Evolutionary conservation across 2,113 vertebrate genomes (phyloP).

Genomic region (Lophura nycthemera): DNA sequence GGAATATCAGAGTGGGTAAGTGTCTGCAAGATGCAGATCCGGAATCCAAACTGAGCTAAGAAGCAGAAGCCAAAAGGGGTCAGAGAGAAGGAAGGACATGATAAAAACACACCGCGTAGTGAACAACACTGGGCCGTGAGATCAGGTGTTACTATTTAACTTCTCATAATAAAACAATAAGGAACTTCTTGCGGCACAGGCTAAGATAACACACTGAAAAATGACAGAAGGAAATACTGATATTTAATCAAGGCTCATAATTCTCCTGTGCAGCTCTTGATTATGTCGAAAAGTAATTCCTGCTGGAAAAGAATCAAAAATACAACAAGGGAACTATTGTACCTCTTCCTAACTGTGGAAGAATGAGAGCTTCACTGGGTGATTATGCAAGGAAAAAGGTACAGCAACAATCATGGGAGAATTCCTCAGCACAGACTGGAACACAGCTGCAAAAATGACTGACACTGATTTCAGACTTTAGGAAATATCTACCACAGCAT

Average conservation of each 20-base stretch:
- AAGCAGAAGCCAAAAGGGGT: neutral
- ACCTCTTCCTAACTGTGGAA: neutral
- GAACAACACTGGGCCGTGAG: neutral
- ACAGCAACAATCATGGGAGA: rapidly evolving
- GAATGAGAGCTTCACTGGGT: neutral
- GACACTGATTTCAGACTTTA: neutral
- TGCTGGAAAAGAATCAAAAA: neutral
- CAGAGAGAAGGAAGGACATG: neutral
- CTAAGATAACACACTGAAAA: neutral
- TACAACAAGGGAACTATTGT: neutral
- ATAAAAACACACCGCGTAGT: neutral
- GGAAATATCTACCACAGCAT: neutral
- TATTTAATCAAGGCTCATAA: neutral
- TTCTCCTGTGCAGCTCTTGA: neutral
- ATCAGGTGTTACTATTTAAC: neutral
- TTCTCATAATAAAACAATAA: neutral
- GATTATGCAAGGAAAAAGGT: neutral
- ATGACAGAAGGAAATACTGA: neutral
- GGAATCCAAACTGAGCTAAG: neutral
- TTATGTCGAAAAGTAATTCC: neutral
- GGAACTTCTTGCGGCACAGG: neutral
- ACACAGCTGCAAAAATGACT: neutral
- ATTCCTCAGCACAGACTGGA: neutral
- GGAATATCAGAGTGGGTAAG: neutral
- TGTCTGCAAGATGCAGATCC: neutral